These are phyloP conservation scores for Agriopis marginaria DNA, from an alignment of 2,888 invertebrate species.

Conservation along the genomic window DNA sequence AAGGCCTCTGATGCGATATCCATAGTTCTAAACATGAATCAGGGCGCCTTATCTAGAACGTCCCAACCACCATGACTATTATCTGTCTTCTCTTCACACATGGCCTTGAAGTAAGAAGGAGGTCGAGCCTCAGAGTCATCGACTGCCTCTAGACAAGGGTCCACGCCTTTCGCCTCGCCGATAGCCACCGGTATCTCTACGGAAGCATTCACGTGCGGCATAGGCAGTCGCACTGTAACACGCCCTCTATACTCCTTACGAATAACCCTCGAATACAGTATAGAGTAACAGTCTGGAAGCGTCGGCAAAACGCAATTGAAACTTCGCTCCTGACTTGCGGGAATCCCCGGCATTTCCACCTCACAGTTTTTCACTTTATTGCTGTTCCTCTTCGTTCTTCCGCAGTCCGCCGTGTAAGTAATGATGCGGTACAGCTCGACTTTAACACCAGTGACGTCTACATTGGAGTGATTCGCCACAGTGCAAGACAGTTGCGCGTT, in stretches of 20 bases:
- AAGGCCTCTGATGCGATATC: too few relatives aligned
- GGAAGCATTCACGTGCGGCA: constrained; percentile 31
- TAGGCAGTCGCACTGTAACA: constrained; percentile 32
- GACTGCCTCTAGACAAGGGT: not conserved
- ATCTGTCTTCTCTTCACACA: constrained; percentile 36
- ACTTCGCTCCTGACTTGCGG: not conserved
- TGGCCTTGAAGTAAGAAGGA: constrained; percentile 47
- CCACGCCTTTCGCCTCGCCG: constrained; percentile 19
- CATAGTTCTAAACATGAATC: too few relatives aligned
- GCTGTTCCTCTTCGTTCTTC: not conserved
- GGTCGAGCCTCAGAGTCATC: constrained; percentile 26
- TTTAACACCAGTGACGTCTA: constrained; percentile 18
- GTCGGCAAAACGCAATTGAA: constrained; percentile 29
- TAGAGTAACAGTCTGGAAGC: constrained; percentile 15
- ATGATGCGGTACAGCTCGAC: constrained; percentile 29
- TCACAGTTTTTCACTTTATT: constrained; percentile 16
- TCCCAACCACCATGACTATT: not conserved
- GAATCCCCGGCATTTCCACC: constrained; percentile 1
- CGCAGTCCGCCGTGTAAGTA: constrained; percentile 37
- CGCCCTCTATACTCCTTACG: constrained; percentile 31
- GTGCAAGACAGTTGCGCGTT: constrained; percentile 21
- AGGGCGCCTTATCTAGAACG: not conserved
- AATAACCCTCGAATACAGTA: constrained; percentile 28
- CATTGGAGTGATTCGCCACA: constrained; percentile 33
- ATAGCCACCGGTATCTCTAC: constrained; percentile 35